A percentile compares a stretch with the other conserved stretches of the same genome.
These are phyloP conservation scores for Scarus forsteni DNA, from an alignment of 2,797 vertebrate genomes.

Conservation along the genomic window DNA sequence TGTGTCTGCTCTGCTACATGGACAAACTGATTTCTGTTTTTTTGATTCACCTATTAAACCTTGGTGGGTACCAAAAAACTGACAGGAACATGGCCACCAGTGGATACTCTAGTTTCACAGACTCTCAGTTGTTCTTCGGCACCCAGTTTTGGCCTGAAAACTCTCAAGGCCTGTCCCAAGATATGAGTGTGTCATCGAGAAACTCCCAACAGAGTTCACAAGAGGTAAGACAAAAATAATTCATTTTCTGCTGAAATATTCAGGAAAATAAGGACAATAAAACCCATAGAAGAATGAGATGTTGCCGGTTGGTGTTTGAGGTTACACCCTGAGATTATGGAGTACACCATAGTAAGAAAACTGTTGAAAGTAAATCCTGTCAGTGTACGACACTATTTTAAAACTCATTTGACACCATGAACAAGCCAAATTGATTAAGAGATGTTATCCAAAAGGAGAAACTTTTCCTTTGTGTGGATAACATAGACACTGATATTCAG, in stretches of 20 bases:
- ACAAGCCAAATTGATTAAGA: neutral
- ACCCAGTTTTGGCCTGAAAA: conserved; percentile 92
- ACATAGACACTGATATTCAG: neutral
- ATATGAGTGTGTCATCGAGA: conserved; percentile 82
- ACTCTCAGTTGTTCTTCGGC: conserved; percentile 92
- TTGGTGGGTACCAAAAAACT: conserved; percentile 29
- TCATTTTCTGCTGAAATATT: neutral
- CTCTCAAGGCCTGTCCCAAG: conserved; percentile 84
- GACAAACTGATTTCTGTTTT: conserved; percentile 2
- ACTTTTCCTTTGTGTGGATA: neutral
- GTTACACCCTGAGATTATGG: too few relatives aligned
- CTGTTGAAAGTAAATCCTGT: neutral
- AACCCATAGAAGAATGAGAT: neutral
- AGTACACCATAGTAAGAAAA: neutral
- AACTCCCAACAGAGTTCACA: conserved; percentile 88
- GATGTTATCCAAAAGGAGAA: neutral
- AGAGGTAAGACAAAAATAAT: conserved; percentile 80
- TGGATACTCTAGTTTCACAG: conserved; percentile 84
- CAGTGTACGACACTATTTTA: neutral
- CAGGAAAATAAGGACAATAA: neutral
- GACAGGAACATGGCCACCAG: conserved; percentile 62
- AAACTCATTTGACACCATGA: neutral
- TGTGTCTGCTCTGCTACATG: neutral
- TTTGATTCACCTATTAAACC: conserved; percentile 13
- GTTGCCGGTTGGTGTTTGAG: neutral